Evolutionary conservation across 2,113 vertebrate species (phyloP).

Genomic region (Clarias batrachus): DNA sequence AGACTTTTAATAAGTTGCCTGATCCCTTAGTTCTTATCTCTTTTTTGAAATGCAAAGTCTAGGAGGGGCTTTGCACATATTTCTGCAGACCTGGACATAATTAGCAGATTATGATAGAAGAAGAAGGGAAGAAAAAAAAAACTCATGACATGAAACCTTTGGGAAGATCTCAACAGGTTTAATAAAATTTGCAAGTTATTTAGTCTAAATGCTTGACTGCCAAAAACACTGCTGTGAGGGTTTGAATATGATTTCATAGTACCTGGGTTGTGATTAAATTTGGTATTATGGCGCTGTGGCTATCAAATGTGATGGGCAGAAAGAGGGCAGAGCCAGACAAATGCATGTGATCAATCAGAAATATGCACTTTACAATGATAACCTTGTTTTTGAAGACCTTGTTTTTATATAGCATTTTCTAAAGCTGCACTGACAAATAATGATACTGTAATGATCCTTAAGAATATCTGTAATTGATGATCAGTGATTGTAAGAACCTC

Average conservation of each 20-base stretch:
- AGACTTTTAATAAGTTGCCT: constrained; percentile 63
- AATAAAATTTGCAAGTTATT: constrained; percentile 39
- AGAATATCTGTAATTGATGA: neutral
- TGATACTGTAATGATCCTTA: neutral
- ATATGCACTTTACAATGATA: neutral
- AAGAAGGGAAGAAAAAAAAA: constrained; percentile 31
- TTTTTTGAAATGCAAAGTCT: constrained; percentile 58
- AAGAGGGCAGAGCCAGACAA: neutral
- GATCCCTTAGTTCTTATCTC: constrained; percentile 56
- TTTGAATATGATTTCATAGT: neutral
- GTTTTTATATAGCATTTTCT: neutral
- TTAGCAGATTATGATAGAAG: constrained; percentile 60
- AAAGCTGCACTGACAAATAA: neutral
- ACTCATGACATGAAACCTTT: constrained; percentile 16
- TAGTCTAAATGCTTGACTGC: constrained; percentile 20
- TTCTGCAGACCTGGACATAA: constrained; percentile 57
- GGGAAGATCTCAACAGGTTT: constrained; percentile 22
- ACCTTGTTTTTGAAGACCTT: neutral
- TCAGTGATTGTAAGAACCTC: neutral
- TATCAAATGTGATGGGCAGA: neutral
- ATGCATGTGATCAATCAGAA: neutral
- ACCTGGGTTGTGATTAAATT: neutral
- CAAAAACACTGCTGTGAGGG: neutral
- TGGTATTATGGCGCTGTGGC: neutral
- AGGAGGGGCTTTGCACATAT: constrained; percentile 57